Percentiles rank a stretch among this genome's conserved stretches.
Evolutionary conservation across 2,888 invertebrate species (phyloP).

Genomic region (Agelastica alni): DNA sequence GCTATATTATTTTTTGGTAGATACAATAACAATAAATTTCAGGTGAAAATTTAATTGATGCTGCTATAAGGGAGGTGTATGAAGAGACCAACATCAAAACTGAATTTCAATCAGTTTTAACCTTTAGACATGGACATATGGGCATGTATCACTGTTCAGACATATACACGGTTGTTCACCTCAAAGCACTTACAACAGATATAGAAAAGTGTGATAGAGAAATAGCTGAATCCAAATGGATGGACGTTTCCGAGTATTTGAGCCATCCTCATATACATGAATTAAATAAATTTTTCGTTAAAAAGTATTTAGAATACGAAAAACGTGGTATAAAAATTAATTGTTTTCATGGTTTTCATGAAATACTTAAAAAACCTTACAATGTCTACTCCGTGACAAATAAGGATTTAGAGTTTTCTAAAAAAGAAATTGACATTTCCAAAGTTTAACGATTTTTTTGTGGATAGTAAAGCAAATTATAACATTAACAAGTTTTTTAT

Average conservation of each 20-base stretch:
- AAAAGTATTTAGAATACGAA: conserved; percentile 68
- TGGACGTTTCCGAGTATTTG: conserved; percentile 75
- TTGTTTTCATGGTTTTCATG: conserved; percentile 60
- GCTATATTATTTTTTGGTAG: too few relatives aligned
- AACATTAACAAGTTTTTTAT: too few relatives aligned
- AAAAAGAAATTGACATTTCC: neutral
- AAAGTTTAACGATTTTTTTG: too few relatives aligned
- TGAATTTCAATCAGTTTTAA: conserved; percentile 75
- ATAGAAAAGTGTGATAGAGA: conserved; percentile 76
- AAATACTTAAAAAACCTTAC: conserved; percentile 58
- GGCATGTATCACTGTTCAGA: conserved; percentile 84
- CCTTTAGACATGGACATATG: conserved; percentile 77
- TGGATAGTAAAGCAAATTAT: too few relatives aligned
- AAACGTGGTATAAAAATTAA: conserved; percentile 65
- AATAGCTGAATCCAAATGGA: conserved; percentile 80
- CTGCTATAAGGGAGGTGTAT: conserved; percentile 81
- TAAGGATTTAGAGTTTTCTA: conserved; percentile 4
- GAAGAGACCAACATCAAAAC: conserved; percentile 89
- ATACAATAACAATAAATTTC: too few relatives aligned
- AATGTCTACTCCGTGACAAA: conserved; percentile 50
- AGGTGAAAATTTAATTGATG: conserved; percentile 83
- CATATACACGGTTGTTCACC: conserved; percentile 77
- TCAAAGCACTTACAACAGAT: conserved; percentile 67
- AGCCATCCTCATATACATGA: conserved; percentile 73
- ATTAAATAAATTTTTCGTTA: conserved; percentile 69